These are phyloP conservation scores for Takifugu rubripes DNA, from an alignment of 2,797 vertebrate species.

Conservation along the genomic window DNA sequence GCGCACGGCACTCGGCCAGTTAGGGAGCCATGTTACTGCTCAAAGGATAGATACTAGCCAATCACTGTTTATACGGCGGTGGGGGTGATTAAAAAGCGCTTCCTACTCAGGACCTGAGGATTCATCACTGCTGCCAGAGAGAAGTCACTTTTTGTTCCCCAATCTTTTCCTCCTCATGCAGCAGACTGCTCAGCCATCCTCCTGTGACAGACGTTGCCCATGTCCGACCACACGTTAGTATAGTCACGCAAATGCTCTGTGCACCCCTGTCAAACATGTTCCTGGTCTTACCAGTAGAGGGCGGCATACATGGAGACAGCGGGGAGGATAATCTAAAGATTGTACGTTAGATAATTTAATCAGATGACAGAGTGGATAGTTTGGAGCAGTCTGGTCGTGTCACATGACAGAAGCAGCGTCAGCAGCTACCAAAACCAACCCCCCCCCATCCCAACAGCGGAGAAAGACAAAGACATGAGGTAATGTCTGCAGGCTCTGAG, in stretches of 20 bases:
- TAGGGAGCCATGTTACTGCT: constrained; percentile 56
- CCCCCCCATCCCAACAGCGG: constrained; percentile 48
- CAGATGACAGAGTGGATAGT: constrained; percentile 42
- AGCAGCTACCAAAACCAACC: constrained; percentile 6
- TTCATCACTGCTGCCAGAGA: constrained; percentile 73
- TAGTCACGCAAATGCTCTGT: constrained; percentile 36
- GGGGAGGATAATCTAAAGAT: constrained; percentile 46
- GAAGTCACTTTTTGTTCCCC: constrained; percentile 35
- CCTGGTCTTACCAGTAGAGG: constrained; percentile 44
- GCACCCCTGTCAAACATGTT: constrained; percentile 31
- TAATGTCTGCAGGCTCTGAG: constrained; percentile 70
- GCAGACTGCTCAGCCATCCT: constrained; percentile 36
- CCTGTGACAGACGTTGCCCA: constrained; percentile 23
- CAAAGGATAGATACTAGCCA: constrained; percentile 59
- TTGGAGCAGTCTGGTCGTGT: constrained; percentile 34
- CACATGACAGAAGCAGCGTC: not conserved
- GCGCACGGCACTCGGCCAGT: constrained; percentile 37
- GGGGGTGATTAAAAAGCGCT: constrained; percentile 58
- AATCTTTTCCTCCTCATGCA: constrained; percentile 36
- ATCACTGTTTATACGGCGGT: constrained; percentile 66
- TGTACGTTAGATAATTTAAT: constrained; percentile 59
- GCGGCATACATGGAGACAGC: constrained; percentile 45
- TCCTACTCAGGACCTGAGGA: constrained; percentile 73
- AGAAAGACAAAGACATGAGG: constrained; percentile 73
- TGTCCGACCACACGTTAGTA: constrained; percentile 39